Percentiles rank a stretch among this genome's conserved stretches.
Evolutionary conservation across 2,888 invertebrate genomes (phyloP).

Genomic region (Dolichomitus sp.): DNA sequence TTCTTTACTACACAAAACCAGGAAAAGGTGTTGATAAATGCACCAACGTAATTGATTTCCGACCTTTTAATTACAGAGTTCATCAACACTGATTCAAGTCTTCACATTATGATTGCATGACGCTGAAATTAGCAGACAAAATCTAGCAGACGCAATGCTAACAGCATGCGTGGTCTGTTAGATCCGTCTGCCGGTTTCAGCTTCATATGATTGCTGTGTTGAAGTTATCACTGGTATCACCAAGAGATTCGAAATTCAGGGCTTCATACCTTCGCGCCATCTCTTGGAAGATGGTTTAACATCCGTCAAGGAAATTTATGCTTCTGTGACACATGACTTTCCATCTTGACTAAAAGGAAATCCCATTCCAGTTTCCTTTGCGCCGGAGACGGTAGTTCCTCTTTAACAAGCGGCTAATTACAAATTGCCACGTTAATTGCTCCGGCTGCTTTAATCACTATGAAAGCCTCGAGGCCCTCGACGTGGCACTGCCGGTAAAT

Average conservation of each 20-base stretch:
- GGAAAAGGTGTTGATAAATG: not conserved
- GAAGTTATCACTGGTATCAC: not conserved
- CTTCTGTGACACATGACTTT: constrained; percentile 60
- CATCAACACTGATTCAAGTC: not conserved
- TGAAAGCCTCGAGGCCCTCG: constrained; percentile 59
- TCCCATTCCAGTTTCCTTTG: constrained; percentile 5
- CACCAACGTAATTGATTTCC: not conserved
- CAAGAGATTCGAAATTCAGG: not conserved
- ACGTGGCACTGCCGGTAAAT: constrained; percentile 58
- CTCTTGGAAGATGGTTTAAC: not conserved
- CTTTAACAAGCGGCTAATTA: constrained; percentile 72
- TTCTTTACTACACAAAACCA: not conserved
- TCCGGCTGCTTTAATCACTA: constrained; percentile 70
- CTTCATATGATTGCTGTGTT: not conserved
- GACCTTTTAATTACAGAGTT: constrained; percentile 5
- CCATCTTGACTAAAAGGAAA: constrained; percentile 21
- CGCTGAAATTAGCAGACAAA: too few species aligned
- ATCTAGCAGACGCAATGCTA: too few species aligned
- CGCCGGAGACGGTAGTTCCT: constrained; percentile 43
- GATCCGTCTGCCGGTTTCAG: too few species aligned
- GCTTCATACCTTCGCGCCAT: constrained; percentile 2
- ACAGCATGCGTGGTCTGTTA: too few species aligned
- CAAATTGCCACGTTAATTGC: constrained; percentile 75
- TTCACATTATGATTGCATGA: not conserved
- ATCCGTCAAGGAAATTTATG: constrained; percentile 37